These are phyloP conservation scores for Hyphantria cunea DNA, from an alignment of 1,140 invertebrate genomes.

Conservation along the genomic window DNA sequence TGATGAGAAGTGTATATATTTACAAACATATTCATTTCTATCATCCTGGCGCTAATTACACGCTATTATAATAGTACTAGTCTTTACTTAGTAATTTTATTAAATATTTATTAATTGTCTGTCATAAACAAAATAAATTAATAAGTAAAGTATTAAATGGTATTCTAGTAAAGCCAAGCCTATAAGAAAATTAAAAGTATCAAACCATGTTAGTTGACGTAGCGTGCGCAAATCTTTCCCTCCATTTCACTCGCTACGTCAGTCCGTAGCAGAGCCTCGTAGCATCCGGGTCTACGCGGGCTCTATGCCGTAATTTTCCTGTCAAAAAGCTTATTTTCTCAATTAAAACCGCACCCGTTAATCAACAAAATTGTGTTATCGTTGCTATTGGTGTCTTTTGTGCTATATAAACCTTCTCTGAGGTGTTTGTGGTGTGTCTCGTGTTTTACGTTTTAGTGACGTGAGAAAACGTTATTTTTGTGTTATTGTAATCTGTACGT, in stretches of 20 bases:
- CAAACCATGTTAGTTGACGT: conserved; percentile 30
- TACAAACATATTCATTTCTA: too few relatives aligned
- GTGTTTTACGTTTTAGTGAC: neutral
- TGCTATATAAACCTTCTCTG: neutral
- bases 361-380: neutral
- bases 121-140: too few relatives aligned
- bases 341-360: conserved; percentile 40
- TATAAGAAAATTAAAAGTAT: conserved; percentile 5
- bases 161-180: neutral
- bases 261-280: conserved; percentile 51
- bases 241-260: conserved; percentile 59
- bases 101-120: too few relatives aligned
- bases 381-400: neutral
- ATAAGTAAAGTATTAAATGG: neutral
- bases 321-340: conserved; percentile 40
- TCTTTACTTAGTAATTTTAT: too few relatives aligned
- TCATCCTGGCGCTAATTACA: too few relatives aligned
- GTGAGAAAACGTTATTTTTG: conserved; percentile 28
- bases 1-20: too few relatives aligned
- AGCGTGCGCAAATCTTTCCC: conserved; percentile 60
- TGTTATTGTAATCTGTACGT: conserved; percentile 15
- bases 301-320: conserved; percentile 25
- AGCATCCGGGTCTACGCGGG: conserved; percentile 43
- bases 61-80: too few relatives aligned
- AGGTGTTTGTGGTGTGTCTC: neutral